Conservation (phyloP, 1,140 invertebrate genomes). For the Wiebesia pumilae region DNA sequence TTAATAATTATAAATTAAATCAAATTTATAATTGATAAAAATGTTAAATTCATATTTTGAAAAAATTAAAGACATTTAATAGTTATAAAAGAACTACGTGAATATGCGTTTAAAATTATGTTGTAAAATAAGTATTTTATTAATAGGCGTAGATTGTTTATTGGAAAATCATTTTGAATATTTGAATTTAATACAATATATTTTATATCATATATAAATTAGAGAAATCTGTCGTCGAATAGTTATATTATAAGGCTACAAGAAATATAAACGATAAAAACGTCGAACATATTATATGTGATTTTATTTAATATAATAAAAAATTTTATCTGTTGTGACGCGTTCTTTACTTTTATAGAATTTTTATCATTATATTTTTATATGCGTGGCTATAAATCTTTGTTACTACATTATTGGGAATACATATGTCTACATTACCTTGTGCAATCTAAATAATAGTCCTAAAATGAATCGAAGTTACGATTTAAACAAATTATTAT, state of each 20-base stretch:
- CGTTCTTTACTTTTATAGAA: neutral
- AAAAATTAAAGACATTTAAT: too few relatives aligned
- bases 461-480: neutral
- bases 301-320: neutral
- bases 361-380: neutral
- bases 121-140: too few relatives aligned
- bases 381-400: neutral
- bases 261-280: neutral
- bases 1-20: too few relatives aligned
- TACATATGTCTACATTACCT: neutral
- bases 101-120: too few relatives aligned
- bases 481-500: neutral
- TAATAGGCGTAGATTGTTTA: too few relatives aligned
- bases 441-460: neutral
- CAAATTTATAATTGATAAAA: too few relatives aligned
- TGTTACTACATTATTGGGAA: neutral
- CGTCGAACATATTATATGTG: neutral
- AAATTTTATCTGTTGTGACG: neutral
- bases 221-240: neutral
- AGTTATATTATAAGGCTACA: neutral
- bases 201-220: neutral
- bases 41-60: too few relatives aligned
- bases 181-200: neutral
- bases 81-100: too few relatives aligned
- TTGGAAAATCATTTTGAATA: neutral